Evolutionary conservation across 2,797 vertebrate species (phyloP).

Genomic region (Selene dorsalis): DNA sequence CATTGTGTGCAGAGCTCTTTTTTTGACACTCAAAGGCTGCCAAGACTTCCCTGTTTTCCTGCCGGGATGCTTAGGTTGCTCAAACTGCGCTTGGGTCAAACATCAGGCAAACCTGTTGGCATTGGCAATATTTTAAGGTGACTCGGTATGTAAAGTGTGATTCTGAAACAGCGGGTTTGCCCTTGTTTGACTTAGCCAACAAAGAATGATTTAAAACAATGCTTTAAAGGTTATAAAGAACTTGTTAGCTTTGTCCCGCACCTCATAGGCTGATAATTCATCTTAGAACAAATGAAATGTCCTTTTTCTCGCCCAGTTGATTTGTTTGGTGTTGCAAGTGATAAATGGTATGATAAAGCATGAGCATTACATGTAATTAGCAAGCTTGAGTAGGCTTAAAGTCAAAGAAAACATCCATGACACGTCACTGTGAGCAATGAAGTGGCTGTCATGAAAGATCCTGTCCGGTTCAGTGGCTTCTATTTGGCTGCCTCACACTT

Average conservation of each 20-base stretch:
- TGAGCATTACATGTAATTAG: conserved; percentile 38
- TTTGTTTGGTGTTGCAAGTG: neutral
- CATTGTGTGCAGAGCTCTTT: conserved; percentile 46
- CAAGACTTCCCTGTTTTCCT: conserved; percentile 49
- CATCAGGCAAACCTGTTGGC: conserved; percentile 47
- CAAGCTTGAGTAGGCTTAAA: conserved; percentile 41
- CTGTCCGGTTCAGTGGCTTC: conserved; percentile 41
- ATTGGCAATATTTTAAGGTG: conserved; percentile 43
- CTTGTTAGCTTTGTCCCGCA: neutral
- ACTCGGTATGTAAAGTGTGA: conserved; percentile 40
- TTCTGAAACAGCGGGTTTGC: conserved; percentile 44
- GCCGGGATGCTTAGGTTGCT: conserved; percentile 47
- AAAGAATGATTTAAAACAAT: neutral
- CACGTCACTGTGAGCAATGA: conserved; percentile 39
- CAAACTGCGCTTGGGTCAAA: conserved; percentile 61
- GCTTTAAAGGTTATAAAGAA: neutral
- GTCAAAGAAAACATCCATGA: conserved; percentile 39
- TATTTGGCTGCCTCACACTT: conserved; percentile 55
- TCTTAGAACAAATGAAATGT: neutral
- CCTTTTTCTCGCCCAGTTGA: conserved; percentile 4
- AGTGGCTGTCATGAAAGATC: conserved; percentile 45
- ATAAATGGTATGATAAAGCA: conserved; percentile 40
- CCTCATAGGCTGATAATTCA: neutral
- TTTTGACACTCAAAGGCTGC: conserved; percentile 54
- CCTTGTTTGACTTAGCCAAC: conserved; percentile 43